Evolutionary conservation across 2,113 vertebrate species (phyloP).

Genomic region (Crotalus horridus): DNA sequence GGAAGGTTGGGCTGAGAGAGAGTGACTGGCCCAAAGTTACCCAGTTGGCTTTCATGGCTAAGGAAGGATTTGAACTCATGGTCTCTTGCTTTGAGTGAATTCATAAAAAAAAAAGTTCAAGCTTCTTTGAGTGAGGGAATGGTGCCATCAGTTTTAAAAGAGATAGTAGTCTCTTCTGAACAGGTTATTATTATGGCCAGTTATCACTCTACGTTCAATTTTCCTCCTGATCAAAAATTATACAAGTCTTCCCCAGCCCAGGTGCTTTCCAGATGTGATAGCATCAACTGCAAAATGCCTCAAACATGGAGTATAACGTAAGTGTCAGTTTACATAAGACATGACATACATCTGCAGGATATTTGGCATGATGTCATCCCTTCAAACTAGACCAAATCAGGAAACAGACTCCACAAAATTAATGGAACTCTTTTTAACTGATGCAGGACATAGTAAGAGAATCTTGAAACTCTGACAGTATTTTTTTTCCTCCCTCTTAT

Average conservation of each 20-base stretch:
- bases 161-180: neutral
- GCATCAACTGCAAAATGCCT: neutral
- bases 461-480: neutral
- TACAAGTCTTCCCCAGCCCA: neutral
- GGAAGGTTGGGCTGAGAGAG: neutral
- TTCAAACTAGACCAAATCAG: neutral
- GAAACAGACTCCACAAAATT: neutral
- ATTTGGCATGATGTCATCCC: neutral
- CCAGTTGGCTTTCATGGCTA: neutral
- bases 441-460: neutral
- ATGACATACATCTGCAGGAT: neutral
- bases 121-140: neutral
- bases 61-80: neutral
- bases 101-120: neutral
- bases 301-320: neutral
- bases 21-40: neutral
- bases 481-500: neutral
- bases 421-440: neutral
- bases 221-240: neutral
- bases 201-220: neutral
- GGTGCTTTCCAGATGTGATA: neutral
- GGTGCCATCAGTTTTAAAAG: neutral
- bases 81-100: neutral
- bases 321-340: neutral
- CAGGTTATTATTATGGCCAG: neutral